A percentile compares a stretch with the other conserved stretches of the same genome.
phyloP scores from a whole-genome alignment of 2,113 vertebrate species.

The Sorex araneus region DNA sequence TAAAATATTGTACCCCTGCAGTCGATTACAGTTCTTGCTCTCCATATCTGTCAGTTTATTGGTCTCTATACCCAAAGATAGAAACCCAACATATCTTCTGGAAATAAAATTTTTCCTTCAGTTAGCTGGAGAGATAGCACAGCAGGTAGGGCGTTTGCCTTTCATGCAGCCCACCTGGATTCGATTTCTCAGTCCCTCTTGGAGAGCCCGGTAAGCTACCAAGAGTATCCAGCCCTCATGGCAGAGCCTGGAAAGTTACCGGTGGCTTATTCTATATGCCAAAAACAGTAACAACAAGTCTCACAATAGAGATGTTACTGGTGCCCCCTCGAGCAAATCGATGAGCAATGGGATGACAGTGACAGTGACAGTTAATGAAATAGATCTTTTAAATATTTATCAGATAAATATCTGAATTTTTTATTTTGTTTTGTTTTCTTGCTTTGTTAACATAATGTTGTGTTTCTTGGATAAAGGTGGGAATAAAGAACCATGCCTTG shows the following conservation, averaged over 20 bases:
- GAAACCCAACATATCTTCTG: neutral
- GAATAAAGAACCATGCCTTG: neutral
- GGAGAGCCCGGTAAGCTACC: too few species aligned
- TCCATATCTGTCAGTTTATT: neutral
- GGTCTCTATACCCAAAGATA: neutral
- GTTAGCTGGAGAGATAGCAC: too few species aligned
- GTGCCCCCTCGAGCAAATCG: too few species aligned
- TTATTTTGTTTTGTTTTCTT: slow-evolving; percentile 22
- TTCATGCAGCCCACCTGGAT: too few species aligned
- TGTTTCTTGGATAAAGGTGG: neutral
- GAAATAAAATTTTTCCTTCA: neutral
- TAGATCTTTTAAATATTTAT: neutral
- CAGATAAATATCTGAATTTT: neutral
- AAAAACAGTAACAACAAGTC: too few species aligned
- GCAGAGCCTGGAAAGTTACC: too few species aligned
- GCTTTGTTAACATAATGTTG: neutral
- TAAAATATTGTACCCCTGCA: neutral
- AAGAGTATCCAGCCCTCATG: too few species aligned
- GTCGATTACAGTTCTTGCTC: neutral
- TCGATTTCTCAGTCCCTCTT: too few species aligned
- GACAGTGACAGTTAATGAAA: neutral
- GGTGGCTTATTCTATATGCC: too few species aligned
- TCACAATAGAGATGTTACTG: too few species aligned
- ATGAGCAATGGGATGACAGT: too few species aligned
- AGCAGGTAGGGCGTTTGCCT: too few species aligned